phyloP scores from a whole-genome alignment of 1,140 invertebrate species.

The Dinothrombium tinctorium region DNA sequence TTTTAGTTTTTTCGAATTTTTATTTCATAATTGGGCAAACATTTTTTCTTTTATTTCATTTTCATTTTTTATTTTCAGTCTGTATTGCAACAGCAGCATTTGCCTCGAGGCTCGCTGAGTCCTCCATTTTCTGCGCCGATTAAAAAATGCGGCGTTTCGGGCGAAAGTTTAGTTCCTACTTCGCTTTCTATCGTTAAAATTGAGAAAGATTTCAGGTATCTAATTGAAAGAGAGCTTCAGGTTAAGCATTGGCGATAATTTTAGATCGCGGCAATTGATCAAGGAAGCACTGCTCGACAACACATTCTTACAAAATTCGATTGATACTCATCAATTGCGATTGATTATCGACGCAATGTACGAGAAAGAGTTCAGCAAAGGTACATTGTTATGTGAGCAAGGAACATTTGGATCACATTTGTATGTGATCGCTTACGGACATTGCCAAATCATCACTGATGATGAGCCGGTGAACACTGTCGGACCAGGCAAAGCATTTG shows the following conservation, averaged over 20 bases:
- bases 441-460: conserved; percentile 8
- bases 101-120: conserved; percentile 1
- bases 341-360: conserved; percentile 81
- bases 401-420: conserved; percentile 53
- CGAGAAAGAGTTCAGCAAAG: conserved; percentile 42
- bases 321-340: conserved; percentile 51
- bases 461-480: conserved; percentile 34
- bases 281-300: conserved; percentile 60
- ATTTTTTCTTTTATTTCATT: too few relatives aligned
- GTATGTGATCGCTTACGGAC: conserved; percentile 37
- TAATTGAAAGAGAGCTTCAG: too few relatives aligned
- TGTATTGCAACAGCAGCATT: background rate
- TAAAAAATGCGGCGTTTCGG: conserved; percentile 11
- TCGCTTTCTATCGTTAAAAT: background rate
- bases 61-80: background rate
- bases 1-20: background rate
- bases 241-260: conserved; percentile 3
- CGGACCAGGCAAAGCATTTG: conserved; percentile 83
- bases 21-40: too few relatives aligned
- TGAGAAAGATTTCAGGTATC: background rate
- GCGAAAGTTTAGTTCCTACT: conserved; percentile 7
- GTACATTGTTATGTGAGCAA: conserved; percentile 59
- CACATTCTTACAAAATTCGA: conserved; percentile 62
- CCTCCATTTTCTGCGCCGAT: conserved; percentile 5
- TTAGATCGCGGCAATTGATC: conserved; percentile 46